These are phyloP conservation scores for Gambusia holbrooki DNA, from an alignment of 2,113 vertebrate genomes.

Conservation along the genomic window DNA sequence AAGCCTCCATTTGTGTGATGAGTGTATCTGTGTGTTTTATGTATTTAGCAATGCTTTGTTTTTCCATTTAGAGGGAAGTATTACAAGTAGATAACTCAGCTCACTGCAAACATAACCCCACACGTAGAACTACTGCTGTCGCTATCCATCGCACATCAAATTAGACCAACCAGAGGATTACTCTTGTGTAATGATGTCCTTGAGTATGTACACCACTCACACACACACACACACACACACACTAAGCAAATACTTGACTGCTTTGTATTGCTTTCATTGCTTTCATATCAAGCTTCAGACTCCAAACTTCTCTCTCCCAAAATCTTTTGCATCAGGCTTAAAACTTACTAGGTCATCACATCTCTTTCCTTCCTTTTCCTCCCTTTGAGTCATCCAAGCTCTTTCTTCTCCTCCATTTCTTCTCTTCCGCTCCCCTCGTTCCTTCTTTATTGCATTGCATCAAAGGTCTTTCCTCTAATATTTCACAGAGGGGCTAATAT, in stretches of 20 bases:
- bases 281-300: conserved; percentile 6
- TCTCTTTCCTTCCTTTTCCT: background rate
- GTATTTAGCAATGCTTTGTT: background rate
- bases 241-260: background rate
- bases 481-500: conserved; percentile 73
- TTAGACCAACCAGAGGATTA: conserved; percentile 53
- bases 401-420: conserved; percentile 15
- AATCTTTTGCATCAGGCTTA: background rate
- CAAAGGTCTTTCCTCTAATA: conserved; percentile 69
- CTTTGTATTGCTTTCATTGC: conserved; percentile 1
- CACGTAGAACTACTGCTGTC: conserved; percentile 43
- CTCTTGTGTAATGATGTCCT: conserved; percentile 45
- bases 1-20: background rate
- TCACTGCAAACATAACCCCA: background rate
- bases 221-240: background rate
- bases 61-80: conserved; percentile 2
- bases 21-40: background rate
- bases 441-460: conserved; percentile 53
- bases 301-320: background rate
- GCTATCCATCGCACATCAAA: conserved; percentile 65
- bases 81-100: conserved; percentile 3
- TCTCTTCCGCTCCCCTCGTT: background rate
- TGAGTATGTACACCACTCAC: conserved; percentile 8
- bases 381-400: conserved; percentile 10
- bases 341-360: conserved; percentile 16